Evolutionary conservation across 2,888 invertebrate genomes (phyloP), one percentile per base, ranked within the genome.

Genomic region (Osmoderma eremita): DNA sequence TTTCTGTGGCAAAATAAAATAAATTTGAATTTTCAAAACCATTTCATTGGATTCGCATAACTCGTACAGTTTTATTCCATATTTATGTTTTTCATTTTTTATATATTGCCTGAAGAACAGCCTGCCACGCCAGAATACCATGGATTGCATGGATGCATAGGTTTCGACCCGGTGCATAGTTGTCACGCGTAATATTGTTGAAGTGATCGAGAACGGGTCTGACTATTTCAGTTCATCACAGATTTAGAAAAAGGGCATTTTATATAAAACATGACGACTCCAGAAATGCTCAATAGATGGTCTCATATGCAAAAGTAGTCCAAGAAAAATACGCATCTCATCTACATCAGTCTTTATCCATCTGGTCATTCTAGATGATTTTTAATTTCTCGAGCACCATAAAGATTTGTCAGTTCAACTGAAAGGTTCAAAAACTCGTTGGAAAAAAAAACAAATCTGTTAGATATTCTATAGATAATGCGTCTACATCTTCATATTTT

Each of bases 101-200:
- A 49, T 18, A 20, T 49, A 22, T 12, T 20, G 22, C 20, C 0
- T 18, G 12, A 49, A 18, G 3, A 3, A 8, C 22, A 49, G 8
- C 5, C 8, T 49, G 3, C 20, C 20, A 49, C 20, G 18, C 49
- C 18, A 1, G 10, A 49, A 20, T 1, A 20, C 8, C 49, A 49
- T 49, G 5, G 49, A 49, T 49, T 49, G n/a, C 49, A 20, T 49
- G 6, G 10, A 49, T 49, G 20, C 49, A 49, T 8, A 49, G 20
- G 12, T 49, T 49, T 49, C 50, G 2, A 5, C 49, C 45, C 22
- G 30, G 49, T 45, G 48, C 45, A 42, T 62, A 62, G 18, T 62
- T 62, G 13, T 62, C 49, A 15, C 18, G 45, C 49, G 49, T 62
- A 48, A 62, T 24, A 2, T 62, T 62, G 30, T 62, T 62, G 36